Evolutionary conservation across 2,113 vertebrate genomes (phyloP).

Genomic region (Anser brachyrhynchus): DNA sequence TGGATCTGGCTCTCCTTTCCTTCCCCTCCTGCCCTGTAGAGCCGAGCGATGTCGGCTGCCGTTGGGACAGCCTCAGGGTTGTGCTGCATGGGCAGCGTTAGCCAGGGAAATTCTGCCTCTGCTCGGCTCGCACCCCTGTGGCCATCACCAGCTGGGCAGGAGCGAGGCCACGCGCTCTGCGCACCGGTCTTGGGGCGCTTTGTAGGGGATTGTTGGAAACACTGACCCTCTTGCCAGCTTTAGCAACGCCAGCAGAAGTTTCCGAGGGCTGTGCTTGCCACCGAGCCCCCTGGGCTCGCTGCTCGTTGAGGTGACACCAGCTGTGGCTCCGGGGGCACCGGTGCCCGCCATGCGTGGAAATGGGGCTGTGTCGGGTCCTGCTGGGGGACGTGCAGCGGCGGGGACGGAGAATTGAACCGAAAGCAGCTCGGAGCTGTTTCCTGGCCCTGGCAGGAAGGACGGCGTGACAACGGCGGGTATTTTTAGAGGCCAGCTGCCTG

Average conservation of each 20-base stretch:
- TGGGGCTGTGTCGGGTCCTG: not conserved
- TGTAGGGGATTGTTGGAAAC: not conserved
- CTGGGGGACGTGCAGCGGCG: not conserved
- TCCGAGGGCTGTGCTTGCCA: not conserved
- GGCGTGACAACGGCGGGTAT: conserved; percentile 29
- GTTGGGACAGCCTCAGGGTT: accelerated
- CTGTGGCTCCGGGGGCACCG: not conserved
- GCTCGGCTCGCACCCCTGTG: not conserved
- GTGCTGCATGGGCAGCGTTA: accelerated
- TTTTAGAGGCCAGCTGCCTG: conserved; percentile 69
- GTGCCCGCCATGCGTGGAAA: not conserved
- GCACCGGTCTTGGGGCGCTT: accelerated
- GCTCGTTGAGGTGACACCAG: not conserved
- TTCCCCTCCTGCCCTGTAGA: accelerated
- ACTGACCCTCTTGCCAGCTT: not conserved
- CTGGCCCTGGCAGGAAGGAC: conserved; percentile 33
- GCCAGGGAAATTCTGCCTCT: not conserved
- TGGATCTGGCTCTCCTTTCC: not conserved
- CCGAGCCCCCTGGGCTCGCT: not conserved
- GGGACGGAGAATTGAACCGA: not conserved
- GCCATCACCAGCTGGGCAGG: accelerated
- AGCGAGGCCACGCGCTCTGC: not conserved
- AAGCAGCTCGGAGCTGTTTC: not conserved
- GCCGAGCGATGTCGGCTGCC: not conserved
- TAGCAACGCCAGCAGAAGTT: not conserved